These are phyloP conservation scores for Apodemus speciosus DNA, from an alignment of 2,113 vertebrate species.

Conservation along the genomic window DNA sequence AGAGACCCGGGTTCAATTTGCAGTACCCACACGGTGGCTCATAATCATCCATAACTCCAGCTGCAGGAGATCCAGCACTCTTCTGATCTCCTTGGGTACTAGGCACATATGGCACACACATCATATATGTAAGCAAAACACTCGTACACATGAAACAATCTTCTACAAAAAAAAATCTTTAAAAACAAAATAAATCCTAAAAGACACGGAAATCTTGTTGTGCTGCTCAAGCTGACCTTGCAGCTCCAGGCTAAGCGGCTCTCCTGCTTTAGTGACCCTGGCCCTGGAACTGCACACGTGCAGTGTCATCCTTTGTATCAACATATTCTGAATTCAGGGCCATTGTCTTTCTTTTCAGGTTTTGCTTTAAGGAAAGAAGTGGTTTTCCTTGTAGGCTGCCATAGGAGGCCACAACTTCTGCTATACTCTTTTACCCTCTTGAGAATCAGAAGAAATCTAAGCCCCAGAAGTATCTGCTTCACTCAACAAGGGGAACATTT, in stretches of 20 bases:
- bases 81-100: not conserved
- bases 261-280: not conserved
- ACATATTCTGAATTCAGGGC: constrained; percentile 2
- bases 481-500: not conserved
- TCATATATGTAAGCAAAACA: not conserved
- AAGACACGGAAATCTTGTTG: not conserved
- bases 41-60: not conserved
- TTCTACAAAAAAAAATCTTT: not conserved
- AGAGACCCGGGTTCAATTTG: not conserved
- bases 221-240: not conserved
- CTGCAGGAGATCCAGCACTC: not conserved
- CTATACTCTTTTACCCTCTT: not conserved
- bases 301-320: not conserved
- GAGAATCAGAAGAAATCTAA: constrained; percentile 11
- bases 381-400: not conserved
- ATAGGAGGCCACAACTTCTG: not conserved
- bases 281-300: not conserved
- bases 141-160: not conserved
- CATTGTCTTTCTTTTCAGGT: not conserved
- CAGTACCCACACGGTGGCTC: not conserved
- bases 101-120: not conserved
- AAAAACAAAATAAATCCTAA: not conserved
- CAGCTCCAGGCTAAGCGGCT: not conserved
- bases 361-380: not conserved
- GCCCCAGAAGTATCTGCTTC: constrained; percentile 18